Base-by-base conservation (phyloP, 2,888 invertebrate genomes). In the Xestia rhomboidea region DNA sequence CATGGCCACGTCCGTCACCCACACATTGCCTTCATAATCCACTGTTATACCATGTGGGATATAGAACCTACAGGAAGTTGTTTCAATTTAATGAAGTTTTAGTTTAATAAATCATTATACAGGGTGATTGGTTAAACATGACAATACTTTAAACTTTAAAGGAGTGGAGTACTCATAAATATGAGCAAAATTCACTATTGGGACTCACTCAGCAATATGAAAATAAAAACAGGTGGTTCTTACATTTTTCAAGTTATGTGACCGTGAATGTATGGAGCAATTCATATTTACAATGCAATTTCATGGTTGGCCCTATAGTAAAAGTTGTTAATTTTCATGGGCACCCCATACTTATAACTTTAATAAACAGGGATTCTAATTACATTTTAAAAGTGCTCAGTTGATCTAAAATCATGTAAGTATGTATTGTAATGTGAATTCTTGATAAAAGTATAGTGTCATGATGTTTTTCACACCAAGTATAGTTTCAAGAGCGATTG, bases 1-100 rank as follows among this genome's bases (percentile, higher is more conserved):
- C 87, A 98, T 91, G 0, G 98, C 99, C 4, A 99, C 99, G 93
- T 99, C 99, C 0, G 99, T 99, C 41, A 98, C 94, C 98, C 98
- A 99, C 57, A 98, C 97, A 94, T 98, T 98, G 81, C 98, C 98
- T 8, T 97, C 95, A 1, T 94, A 92, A 91, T 99, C 99, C 68
- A 99, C 97, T 27, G 98, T 98, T 77, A 99, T 96, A 1, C 99
- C 99, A 90, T 99, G 99, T 0, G 99, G 99, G 93, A 99, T 97
- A 91, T 98, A 98, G 95, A 99, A 99, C 76, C 98, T 98, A 89
- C 1, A 91, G 77, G 34, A 51, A 63, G 69, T 60, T 69, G 13
- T 57, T 68, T 49, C 6, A 57, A 57, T 27, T 57, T 7, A 57
- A 27, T 15, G 0, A 27, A 7, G n/a, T 41, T 64, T 41, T 15